Conservation (phyloP, 2,797 vertebrate genomes). For the Sitta carolinensis region DNA sequence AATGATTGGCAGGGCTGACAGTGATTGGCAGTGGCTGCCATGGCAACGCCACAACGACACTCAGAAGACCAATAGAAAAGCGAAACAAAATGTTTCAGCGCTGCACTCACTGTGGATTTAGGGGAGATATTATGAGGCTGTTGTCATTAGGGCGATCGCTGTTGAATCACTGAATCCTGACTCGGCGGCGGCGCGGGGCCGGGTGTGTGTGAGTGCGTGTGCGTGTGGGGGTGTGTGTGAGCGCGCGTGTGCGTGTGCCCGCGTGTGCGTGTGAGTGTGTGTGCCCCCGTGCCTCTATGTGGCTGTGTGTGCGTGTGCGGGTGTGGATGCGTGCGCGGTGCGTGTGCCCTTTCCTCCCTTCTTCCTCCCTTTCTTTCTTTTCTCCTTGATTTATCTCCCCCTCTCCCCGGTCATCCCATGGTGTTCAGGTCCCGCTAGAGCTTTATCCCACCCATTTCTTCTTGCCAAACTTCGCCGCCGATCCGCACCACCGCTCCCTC, state of each 20-base stretch:
- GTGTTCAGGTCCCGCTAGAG: conserved; percentile 99
- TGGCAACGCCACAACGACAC: conserved; percentile 99
- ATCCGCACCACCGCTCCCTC: conserved; percentile 95
- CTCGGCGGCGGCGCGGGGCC: conserved; percentile 81
- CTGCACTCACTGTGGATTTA: conserved; percentile 99
- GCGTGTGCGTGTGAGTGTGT: conserved; percentile 59
- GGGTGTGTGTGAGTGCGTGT: conserved; percentile 64
- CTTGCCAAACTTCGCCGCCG: conserved; percentile 98
- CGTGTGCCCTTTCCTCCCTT: conserved; percentile 77
- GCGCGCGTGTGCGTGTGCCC: conserved; percentile 21
- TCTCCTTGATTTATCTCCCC: conserved; percentile 89
- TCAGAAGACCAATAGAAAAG: conserved; percentile 99
- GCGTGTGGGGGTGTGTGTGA: not conserved
- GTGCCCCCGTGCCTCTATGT: conserved; percentile 75
- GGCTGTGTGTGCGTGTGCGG: conserved; percentile 77
- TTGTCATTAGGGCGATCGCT: conserved; percentile 98
- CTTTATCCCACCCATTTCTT: conserved; percentile 99
- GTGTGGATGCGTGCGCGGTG: conserved; percentile 79
- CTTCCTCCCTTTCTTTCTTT: conserved; percentile 73
- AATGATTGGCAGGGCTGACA: conserved; percentile 99
- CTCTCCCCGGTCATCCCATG: conserved; percentile 98
- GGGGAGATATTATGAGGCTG: conserved; percentile 99
- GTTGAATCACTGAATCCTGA: conserved; percentile 97
- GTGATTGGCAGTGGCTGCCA: conserved; percentile 99
- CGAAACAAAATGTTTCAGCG: conserved; percentile 99